A percentile compares a stretch with the other conserved stretches of the same genome.
These are phyloP conservation scores for Cyclopterus lumpus DNA, from an alignment of 2,797 vertebrate species.

Conservation along the genomic window DNA sequence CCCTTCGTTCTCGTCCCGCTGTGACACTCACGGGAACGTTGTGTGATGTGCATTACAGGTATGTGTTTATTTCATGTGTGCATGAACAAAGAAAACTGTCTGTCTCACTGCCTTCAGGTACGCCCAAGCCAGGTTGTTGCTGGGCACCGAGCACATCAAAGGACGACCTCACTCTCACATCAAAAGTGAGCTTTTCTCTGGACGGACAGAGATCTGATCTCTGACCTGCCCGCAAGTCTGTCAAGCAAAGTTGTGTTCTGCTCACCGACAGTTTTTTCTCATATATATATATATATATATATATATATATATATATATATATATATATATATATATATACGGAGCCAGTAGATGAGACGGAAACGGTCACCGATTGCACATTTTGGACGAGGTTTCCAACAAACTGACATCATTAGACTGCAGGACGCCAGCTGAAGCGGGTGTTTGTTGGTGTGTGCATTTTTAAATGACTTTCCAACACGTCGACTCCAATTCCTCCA, in stretches of 20 bases:
- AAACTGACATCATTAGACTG: constrained; percentile 1
- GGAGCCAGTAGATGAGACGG: not conserved
- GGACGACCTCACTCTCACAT: constrained; percentile 11
- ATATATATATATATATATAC: too few species aligned
- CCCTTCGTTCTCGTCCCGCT: not conserved
- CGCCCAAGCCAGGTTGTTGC: constrained; percentile 13
- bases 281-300: too few species aligned
- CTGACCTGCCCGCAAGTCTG: not conserved
- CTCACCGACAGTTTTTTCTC: not conserved
- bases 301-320: too few species aligned
- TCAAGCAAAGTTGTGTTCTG: not conserved
- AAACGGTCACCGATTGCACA: not conserved
- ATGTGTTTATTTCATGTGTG: not conserved
- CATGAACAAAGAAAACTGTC: not conserved
- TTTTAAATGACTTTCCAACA: constrained; percentile 19
- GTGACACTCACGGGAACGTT: not conserved
- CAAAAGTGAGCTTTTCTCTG: constrained; percentile 16
- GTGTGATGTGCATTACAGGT: not conserved
- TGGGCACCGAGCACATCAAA: constrained; percentile 49
- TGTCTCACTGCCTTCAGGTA: constrained; percentile 21
- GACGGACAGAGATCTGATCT: constrained; percentile 16
- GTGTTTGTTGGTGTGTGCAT: not conserved
- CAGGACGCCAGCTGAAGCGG: not conserved
- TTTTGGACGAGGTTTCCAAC: not conserved
- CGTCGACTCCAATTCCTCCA: not conserved